A percentile compares a stretch with the other conserved stretches of the same genome.
Conservation (phyloP, 2,113 vertebrate species). For the Dasypus novemcinctus region DNA sequence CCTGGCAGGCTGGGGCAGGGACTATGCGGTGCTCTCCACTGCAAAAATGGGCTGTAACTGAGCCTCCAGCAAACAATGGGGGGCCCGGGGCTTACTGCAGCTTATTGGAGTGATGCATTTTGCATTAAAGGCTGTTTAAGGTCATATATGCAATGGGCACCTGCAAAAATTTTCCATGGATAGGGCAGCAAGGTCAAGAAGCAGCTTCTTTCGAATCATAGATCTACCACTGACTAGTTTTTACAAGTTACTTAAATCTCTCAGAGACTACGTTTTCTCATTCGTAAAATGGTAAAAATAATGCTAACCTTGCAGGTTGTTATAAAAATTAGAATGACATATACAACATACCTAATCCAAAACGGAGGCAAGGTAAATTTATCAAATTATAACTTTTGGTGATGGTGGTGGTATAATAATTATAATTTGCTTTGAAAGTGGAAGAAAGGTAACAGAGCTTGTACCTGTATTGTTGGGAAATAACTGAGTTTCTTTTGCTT, state of each 20-base stretch:
- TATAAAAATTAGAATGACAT: not conserved
- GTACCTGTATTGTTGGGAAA: not conserved
- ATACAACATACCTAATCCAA: not conserved
- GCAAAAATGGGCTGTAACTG: not conserved
- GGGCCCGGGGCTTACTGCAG: not conserved
- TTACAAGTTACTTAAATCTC: not conserved
- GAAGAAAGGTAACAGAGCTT: not conserved
- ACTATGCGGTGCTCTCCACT: not conserved
- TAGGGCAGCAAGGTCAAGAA: not conserved
- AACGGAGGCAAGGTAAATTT: not conserved
- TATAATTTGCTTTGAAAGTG: slow-evolving; percentile 5
- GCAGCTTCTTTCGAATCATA: not conserved
- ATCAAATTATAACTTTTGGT: not conserved
- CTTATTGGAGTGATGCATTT: not conserved
- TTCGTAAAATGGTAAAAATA: not conserved
- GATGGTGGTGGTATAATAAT: not conserved
- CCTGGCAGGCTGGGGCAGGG: not conserved
- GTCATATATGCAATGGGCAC: not conserved
- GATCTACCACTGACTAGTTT: not conserved
- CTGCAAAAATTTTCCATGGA: not conserved
- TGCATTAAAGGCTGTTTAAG: not conserved
- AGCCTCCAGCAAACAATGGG: not conserved
- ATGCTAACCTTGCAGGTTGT: not conserved
- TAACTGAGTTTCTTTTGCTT: not conserved
- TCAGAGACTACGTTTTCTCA: not conserved